Evolutionary conservation across 2,888 invertebrate genomes (phyloP), one percentile per base, ranked within the genome.

Genomic region (Acronicta alni): DNA sequence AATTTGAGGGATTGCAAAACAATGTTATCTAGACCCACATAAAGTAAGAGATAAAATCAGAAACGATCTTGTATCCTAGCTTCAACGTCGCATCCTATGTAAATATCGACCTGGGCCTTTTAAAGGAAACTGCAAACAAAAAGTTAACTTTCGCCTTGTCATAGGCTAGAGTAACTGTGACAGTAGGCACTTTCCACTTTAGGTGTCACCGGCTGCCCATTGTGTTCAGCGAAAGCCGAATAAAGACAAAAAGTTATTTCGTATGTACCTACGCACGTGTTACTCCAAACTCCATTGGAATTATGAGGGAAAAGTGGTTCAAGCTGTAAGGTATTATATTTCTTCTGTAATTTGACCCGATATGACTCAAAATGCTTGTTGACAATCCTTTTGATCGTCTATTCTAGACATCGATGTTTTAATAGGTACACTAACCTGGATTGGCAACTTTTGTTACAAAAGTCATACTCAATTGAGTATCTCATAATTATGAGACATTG

Each of bases 161-260:
- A 68, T 57, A 61, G 57, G 74, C 72, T 77, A 75, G 67, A 65
- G 77, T 82, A 80, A 79, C 82, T 75, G 56, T 66, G 60, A 70
- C 70, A 79, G 83, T 79, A 81, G 75, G 79, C 79, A 87, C 91
- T 92, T 92, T 92, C 89, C 86, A 87, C 79, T 75, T 87, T 89
- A 84, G 89, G 89, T 89, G 91, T 89, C 85, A 77, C 77, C 77
- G 79, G 76, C 72, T 81, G 82, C 69, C 83, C 82, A 92, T 92
- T 92, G 90, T 92, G 75, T 82, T 82, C 76, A 77, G 88, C 88
- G 89, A 92, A 92, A 91, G 89, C 83, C 81, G 83, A 85, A 87
- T 88, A 84, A 84, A 84, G 85, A 90, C 89, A 90, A 90, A 90
- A 86, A 87, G 49, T 72, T 69, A 78, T 61, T 62, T 58, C 57